Conservation (phyloP, 2,797 vertebrate species). For the Sebastes cheni region DNA sequence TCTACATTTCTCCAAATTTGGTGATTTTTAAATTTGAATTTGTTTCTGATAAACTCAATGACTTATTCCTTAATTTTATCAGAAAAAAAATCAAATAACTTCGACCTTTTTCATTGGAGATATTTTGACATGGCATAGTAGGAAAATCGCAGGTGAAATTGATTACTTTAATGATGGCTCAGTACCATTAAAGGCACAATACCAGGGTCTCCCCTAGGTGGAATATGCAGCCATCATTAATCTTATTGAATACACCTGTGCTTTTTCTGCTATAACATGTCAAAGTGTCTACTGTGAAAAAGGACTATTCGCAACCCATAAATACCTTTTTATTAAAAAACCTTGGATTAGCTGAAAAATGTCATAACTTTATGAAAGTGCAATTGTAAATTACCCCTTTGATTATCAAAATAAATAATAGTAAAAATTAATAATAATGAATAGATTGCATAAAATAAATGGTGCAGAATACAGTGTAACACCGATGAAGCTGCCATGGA, state of each 20-base stretch:
- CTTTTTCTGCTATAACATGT: neutral
- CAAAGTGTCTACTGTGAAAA: neutral
- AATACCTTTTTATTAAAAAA: neutral
- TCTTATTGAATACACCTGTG: neutral
- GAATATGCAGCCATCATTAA: neutral
- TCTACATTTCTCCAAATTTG: neutral
- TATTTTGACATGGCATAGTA: neutral
- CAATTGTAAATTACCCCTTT: neutral
- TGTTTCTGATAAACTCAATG: neutral
- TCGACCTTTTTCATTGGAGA: neutral
- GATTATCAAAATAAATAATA: no score
- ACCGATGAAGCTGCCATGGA: neutral
- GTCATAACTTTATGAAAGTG: neutral
- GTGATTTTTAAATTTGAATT: neutral
- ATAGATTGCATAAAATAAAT: neutral
- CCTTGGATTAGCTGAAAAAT: neutral
- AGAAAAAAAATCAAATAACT: neutral
- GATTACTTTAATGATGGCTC: neutral
- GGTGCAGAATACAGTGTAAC: neutral
- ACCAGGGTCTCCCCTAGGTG: no score
- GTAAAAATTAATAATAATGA: fast-evolving
- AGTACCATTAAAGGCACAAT: neutral
- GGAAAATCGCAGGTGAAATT: neutral
- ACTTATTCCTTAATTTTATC: neutral
- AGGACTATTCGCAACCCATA: neutral